Percentiles rank a stretch among this genome's conserved stretches.
Conservation (phyloP, 2,113 vertebrate species). For the Channa argus region DNA sequence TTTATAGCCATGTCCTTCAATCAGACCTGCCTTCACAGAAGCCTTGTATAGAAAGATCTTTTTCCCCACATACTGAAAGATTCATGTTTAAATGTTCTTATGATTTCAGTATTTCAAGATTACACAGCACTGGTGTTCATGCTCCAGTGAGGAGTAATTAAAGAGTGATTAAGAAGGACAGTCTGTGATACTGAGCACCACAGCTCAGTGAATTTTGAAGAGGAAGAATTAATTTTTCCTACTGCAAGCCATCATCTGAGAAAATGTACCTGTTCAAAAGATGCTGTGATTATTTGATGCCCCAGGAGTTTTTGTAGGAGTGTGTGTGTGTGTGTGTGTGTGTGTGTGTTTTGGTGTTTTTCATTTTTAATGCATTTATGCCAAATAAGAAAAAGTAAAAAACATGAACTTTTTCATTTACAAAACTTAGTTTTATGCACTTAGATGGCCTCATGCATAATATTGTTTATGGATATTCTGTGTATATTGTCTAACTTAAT, state of each 20-base stretch:
- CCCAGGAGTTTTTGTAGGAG: conserved; percentile 17
- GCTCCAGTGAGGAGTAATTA: conserved; percentile 54
- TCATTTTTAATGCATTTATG: not conserved
- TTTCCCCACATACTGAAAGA: conserved; percentile 19
- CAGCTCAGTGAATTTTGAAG: conserved; percentile 27
- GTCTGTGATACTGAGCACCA: conserved; percentile 20
- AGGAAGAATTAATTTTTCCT: conserved; percentile 33
- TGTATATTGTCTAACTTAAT: not conserved
- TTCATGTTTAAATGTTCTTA: conserved; percentile 32
- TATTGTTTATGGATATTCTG: not conserved
- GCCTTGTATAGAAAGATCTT: not conserved
- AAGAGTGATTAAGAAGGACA: conserved; percentile 54
- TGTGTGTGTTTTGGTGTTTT: conserved; percentile 8
- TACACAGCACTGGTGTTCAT: conserved; percentile 37
- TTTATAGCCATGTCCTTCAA: not conserved
- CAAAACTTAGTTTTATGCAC: conserved; percentile 8
- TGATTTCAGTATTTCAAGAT: conserved; percentile 50
- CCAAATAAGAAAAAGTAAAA: conserved; percentile 9
- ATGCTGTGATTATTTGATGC: conserved; percentile 47
- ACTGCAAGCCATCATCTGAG: conserved; percentile 44
- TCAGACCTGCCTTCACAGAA: not conserved
- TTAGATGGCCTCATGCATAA: conserved; percentile 2
- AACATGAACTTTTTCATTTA: conserved; percentile 1
- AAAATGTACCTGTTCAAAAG: conserved; percentile 48
- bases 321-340: conserved; percentile 4